Evolutionary conservation across 2,797 vertebrate genomes (phyloP), one percentile per base, ranked within the genome.

Genomic region (Nannoperca australis): DNA sequence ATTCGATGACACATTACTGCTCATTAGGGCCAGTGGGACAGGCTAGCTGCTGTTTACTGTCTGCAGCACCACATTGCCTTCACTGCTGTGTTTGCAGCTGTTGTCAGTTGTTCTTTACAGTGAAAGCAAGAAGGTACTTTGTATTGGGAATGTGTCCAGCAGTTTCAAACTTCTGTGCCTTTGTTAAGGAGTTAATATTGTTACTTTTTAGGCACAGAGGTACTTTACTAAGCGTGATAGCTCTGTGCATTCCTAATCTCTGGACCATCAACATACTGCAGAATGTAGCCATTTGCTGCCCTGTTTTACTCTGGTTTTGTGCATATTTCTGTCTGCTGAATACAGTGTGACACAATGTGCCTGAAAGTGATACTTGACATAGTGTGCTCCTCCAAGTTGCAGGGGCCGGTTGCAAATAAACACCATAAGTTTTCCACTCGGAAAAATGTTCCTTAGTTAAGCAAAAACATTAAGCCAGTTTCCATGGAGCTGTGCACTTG

Each of bases 41-140:
- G 34, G 32, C 45, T 42, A 12, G 47, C 71, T 68, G 71, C 81
- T 76, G 73, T 79, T 88, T 70, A 53, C 59, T 69, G 34, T 81
- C 75, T 73, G 72, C 69, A 59, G 40, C 54, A 62, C 32, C 36
- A 34, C 0, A 12, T 13, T 60, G 55, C 58, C 67, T 56, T 76
- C 24, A 60, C 70, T 36, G 77, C 59, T 61, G 34, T 61, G 50
- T 67, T 36, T 72, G 54, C 67, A 64, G 60, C 68, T 87, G 63
- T 15, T 70, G 34, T 38, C n/a, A 65, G 14, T 34, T 24, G 51
- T 60, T 30, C 32, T 82, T 58, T 67, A 36, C 4, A n/a, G 13
- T 13, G 0, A 15, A 36, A 76, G 8, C 15, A 50, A 62, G 17
- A 20, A 70, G 3, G 4, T n/a, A 7, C 30, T 71, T 68, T 60